These are phyloP conservation scores for Nettapus auritus DNA, from an alignment of 2,113 vertebrate species.

Conservation along the genomic window DNA sequence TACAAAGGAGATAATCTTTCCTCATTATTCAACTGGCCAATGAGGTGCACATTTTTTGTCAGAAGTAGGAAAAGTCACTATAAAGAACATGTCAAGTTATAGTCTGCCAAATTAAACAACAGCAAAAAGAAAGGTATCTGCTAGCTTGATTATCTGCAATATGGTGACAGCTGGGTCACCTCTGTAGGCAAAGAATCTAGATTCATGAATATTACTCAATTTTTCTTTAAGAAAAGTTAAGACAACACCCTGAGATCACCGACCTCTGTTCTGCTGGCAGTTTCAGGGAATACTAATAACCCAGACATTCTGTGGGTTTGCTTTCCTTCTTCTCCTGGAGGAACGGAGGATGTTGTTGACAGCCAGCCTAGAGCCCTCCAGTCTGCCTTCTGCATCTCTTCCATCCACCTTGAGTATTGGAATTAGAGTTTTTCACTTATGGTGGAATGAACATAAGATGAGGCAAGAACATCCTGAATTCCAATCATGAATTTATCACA, in stretches of 20 bases:
- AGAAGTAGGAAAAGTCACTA: neutral
- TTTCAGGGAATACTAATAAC: neutral
- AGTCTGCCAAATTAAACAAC: constrained; percentile 6
- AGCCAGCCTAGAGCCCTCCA: neutral
- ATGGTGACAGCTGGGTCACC: neutral
- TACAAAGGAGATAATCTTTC: constrained; percentile 23
- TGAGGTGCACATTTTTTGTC: neutral
- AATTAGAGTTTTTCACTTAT: neutral
- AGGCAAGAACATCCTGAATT: neutral
- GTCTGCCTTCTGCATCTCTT: neutral
- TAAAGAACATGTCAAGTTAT: neutral
- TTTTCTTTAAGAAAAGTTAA: neutral
- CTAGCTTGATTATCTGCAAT: neutral
- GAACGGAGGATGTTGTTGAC: neutral
- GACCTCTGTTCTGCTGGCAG: neutral
- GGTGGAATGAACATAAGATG: neutral
- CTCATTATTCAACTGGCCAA: neutral
- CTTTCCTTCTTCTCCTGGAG: neutral
- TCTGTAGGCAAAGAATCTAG: neutral
- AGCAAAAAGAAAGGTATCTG: neutral
- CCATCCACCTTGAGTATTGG: neutral
- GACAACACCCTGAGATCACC: too few relatives aligned
- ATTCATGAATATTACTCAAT: neutral
- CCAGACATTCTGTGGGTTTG: too few relatives aligned
- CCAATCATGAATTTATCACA: neutral